phyloP scores from a whole-genome alignment of 2,888 invertebrate species.

The Cryptus armator region DNA sequence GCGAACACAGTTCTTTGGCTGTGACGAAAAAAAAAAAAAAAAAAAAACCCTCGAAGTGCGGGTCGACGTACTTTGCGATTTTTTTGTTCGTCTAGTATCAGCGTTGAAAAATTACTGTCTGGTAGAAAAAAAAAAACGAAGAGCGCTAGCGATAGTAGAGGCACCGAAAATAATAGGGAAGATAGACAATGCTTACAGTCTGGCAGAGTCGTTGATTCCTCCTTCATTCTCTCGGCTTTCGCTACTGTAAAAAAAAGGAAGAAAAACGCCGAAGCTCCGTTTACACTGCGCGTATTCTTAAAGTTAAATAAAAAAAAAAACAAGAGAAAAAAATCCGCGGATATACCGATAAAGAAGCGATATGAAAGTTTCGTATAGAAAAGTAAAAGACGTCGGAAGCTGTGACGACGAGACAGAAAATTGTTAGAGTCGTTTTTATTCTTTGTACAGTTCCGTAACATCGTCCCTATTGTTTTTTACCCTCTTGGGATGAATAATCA shows the following conservation, averaged over 20 bases:
- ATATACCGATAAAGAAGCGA: conserved; percentile 44
- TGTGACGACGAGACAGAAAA: conserved; percentile 47
- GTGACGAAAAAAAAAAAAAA: not conserved
- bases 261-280: not conserved
- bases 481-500: conserved; percentile 66
- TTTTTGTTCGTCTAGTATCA: conserved; percentile 41
- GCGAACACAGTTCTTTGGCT: conserved; percentile 18
- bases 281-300: conserved; percentile 3
- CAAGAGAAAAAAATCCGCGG: not conserved
- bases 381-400: conserved; percentile 39
- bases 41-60: not conserved
- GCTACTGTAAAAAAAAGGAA: not conserved
- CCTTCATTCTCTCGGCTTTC: conserved; percentile 23
- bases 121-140: conserved; percentile 37
- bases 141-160: not conserved
- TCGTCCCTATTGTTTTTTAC: conserved; percentile 55
- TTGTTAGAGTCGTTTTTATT: conserved; percentile 31
- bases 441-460: conserved; percentile 42
- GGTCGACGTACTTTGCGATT: conserved; percentile 50
- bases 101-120: conserved; percentile 52
- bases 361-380: conserved; percentile 14
- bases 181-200: conserved; percentile 27
- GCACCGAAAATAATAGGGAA: not conserved
- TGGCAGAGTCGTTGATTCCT: conserved; percentile 32
- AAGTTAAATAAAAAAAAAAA: not conserved